Conservation (phyloP, 2,113 vertebrate genomes). For the Cynoglossus semilaevis region DNA sequence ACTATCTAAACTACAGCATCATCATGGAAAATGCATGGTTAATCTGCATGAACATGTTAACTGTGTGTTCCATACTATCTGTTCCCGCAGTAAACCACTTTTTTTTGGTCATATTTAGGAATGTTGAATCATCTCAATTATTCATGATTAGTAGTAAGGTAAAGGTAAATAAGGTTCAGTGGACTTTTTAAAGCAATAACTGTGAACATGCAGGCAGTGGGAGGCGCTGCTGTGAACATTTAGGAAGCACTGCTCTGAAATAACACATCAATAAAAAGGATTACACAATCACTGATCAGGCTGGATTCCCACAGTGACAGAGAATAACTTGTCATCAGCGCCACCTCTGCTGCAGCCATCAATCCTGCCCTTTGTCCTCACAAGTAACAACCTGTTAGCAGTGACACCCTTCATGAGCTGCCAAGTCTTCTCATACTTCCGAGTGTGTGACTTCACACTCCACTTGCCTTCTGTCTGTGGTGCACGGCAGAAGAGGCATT, state of each 20-base stretch:
- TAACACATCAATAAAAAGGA: neutral
- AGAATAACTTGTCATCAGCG: constrained; percentile 3
- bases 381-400: constrained; percentile 35
- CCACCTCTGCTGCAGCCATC: constrained; percentile 18
- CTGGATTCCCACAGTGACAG: neutral
- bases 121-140: no score
- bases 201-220: no score
- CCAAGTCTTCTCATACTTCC: constrained; percentile 34
- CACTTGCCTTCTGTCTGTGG: no score
- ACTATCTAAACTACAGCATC: no score
- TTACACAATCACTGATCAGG: neutral
- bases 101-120: no score
- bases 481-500: no score
- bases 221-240: no score
- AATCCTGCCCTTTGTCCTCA: constrained; percentile 8
- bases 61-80: no score
- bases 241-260: neutral
- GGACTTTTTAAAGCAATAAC: no score
- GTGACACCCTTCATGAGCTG: constrained; percentile 14
- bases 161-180: no score
- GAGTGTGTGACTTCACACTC: neutral
- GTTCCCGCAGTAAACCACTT: no score
- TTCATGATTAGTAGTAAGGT: no score
- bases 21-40: constrained; percentile 8
- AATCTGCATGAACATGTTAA: constrained; percentile 23